These are phyloP conservation scores for Aphodius sticticus DNA, from an alignment of 2,888 invertebrate genomes.

Conservation along the genomic window DNA sequence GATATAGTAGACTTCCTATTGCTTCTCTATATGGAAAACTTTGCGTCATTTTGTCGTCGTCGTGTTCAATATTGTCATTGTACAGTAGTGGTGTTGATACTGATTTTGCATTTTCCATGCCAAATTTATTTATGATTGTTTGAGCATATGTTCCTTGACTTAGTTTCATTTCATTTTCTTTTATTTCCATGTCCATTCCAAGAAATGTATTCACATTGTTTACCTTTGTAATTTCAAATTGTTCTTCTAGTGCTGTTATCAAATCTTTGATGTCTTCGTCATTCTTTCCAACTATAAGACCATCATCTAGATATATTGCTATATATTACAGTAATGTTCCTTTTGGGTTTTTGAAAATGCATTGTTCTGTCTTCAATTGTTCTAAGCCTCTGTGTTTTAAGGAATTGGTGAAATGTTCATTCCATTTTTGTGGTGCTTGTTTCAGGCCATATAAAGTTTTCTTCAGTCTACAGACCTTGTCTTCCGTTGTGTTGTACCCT, in stretches of 20 bases:
- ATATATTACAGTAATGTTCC: conserved; percentile 38
- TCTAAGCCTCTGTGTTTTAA: conserved; percentile 17
- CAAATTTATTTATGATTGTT: conserved; percentile 31
- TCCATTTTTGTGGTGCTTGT: conserved; percentile 31
- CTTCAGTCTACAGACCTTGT: conserved; percentile 23
- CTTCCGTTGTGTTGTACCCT: conserved; percentile 15
- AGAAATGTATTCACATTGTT: conserved; percentile 12
- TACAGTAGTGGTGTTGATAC: conserved; percentile 21
- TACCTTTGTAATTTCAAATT: conserved; percentile 21
- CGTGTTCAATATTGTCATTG: background rate
- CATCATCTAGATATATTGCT: conserved; percentile 45
- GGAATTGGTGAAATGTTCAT: conserved; percentile 27
- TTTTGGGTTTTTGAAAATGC: conserved; percentile 23
- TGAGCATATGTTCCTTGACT: conserved; percentile 18
- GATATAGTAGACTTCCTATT: conserved; percentile 40
- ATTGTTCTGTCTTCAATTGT: conserved; percentile 18
- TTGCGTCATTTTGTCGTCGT: background rate
- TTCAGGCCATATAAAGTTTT: conserved; percentile 32
- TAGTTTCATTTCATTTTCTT: background rate
- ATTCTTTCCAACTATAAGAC: conserved; percentile 40
- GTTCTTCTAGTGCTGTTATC: conserved; percentile 41
- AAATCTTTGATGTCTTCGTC: conserved; percentile 31
- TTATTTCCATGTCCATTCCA: conserved; percentile 22
- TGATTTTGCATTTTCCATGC: conserved; percentile 37
- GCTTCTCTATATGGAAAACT: conserved; percentile 38